Evolutionary conservation across 2,888 invertebrate genomes (phyloP), one percentile per base, ranked within the genome.

Genomic region (Apocheima hispidaria): DNA sequence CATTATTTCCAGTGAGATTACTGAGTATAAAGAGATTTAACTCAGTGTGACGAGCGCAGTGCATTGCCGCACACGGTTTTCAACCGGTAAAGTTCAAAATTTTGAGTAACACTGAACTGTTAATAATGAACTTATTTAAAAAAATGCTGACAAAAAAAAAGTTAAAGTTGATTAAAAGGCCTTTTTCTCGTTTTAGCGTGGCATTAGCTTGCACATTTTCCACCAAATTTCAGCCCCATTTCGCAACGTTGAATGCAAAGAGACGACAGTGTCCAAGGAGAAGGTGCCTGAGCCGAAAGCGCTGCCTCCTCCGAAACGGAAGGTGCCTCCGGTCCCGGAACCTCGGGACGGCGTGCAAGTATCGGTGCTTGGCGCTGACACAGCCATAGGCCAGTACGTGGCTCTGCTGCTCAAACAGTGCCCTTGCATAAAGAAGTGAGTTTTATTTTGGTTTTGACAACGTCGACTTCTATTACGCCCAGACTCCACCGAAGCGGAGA

Each of bases 391-490:
- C 0, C 90, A 91, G 60, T 88, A 90, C 26, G 76, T 92, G 3
- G 83, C 94, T 3, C 78, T 94, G 40, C 73, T 94, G 38, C 78
- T 94, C 2, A 94, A 94, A 73, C 94, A 94, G 68, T 94, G 94
- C 67, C 88, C 94, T 2, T 83, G 83, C 64, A 83, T 92, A 50
- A 90, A 86, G 60, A 88, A 87, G 91, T 92, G 72, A 88, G 90
- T 53, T 28, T 7, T 16, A 14, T 36, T 30, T 30, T 36, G 5
- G 2, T 14, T 14, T 36, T 4, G 35, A 4, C 5, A 7, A 0
- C n/a, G n/a, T n/a, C n/a, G n/a, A n/a, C n/a, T n/a, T n/a, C n/a
- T n/a, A n/a, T n/a, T n/a, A n/a, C n/a, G n/a, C n/a, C n/a, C n/a
- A n/a, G n/a, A n/a, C n/a, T n/a, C n/a, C n/a, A n/a, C n/a, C n/a